phyloP scores from a whole-genome alignment of 2,113 vertebrate species.

The Pterocles orientalis region DNA sequence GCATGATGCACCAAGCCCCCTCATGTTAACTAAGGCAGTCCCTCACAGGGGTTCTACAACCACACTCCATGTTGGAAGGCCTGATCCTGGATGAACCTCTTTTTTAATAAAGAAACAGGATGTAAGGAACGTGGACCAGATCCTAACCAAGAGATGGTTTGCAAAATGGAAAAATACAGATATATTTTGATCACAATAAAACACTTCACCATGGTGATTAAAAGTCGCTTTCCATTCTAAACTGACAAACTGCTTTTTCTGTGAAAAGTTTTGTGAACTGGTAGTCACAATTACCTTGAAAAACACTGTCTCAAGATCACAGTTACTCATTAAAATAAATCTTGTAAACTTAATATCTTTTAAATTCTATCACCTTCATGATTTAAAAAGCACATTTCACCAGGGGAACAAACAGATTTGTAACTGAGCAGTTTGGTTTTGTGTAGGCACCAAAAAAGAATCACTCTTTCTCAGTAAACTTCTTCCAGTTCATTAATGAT shows the following conservation, averaged over 20 bases:
- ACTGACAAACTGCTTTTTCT: not conserved
- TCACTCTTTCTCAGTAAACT: not conserved
- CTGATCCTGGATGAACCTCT: not conserved
- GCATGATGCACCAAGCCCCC: not conserved
- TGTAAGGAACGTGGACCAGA: not conserved
- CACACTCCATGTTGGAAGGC: not conserved
- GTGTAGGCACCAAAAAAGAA: not conserved
- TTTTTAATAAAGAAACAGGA: not conserved
- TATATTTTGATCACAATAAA: not conserved
- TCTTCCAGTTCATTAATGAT: not conserved
- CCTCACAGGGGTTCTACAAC: not conserved
- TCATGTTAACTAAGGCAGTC: not conserved
- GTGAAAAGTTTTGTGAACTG: not conserved
- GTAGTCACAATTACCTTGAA: not conserved
- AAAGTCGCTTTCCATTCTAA: not conserved
- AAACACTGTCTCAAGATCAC: not conserved
- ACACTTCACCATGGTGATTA: not conserved
- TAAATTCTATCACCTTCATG: not conserved
- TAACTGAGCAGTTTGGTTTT: not conserved
- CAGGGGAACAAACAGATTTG: not conserved
- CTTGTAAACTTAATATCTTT: not conserved
- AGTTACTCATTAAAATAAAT: not conserved
- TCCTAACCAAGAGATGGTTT: not conserved
- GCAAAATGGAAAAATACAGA: not conserved
- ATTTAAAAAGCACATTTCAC: not conserved